Base-by-base conservation (phyloP, 2,888 invertebrate species). In the Myopa tessellatipennis region DNA sequence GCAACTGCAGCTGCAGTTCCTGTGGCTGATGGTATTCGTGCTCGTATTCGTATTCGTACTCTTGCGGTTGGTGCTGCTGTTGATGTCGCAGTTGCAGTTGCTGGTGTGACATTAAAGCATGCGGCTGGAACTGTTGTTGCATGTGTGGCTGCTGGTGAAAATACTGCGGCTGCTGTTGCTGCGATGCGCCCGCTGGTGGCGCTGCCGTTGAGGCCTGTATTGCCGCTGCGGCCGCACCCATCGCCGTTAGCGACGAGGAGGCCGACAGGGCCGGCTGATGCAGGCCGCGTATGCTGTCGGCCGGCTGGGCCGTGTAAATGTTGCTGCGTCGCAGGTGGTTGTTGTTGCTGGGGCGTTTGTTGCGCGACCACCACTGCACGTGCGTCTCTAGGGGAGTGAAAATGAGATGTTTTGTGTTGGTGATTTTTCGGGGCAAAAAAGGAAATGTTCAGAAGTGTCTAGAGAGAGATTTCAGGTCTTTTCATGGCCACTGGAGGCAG, bases 331-430 rank as follows among this genome's bases (percentile, higher is more conserved):
- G 85, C 82, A 89, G 83, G 83, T 89, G 88, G 78, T 88, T 89
- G 84, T 89, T 89, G 83, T 87, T 86, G 75, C 80, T 80, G 74
- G 84, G 85, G 67, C 88, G 88, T 80, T 89, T 89, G 83, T 89
- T 88, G 81, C 89, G 88, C 81, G 89, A 89, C 89, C 89, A 89
- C 89, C 89, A 89, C 80, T 89, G 89, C 82, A 89, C 88, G 83
- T 89, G 89, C 79, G 88, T 89, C 83, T 89, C 89, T 89, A 83
- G 79, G 76, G 76, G 76, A 78, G 77, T 80, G 82, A 75, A 75
- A 74, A 74, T 67, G 67, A 74, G 67, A 58, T 34, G 50, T 73
- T 38, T 74, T 75, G 75, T 76, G 74, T 71, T 77, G 50, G 55
- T 65, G 36, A 38, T 34, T 26, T 45, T 58, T 77, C 78, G 52